Conservation (phyloP, 2,797 vertebrate genomes). For the Rhinatrema bivittatum region DNA sequence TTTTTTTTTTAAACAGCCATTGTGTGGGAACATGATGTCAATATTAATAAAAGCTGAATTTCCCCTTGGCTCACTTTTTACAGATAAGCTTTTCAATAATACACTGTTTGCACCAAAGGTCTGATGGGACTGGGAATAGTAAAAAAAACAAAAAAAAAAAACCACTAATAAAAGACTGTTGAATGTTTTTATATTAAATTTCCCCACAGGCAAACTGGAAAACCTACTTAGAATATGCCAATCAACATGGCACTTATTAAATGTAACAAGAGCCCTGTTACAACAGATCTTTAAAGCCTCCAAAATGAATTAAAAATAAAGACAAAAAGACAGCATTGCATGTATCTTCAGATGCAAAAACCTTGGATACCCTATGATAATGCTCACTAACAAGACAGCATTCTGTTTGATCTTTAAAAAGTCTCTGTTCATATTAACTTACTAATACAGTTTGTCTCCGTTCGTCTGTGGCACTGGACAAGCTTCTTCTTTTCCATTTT, state of each 20-base stretch:
- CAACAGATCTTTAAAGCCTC: constrained; percentile 65
- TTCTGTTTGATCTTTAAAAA: constrained; percentile 47
- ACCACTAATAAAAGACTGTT: constrained; percentile 76
- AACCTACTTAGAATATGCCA: constrained; percentile 69
- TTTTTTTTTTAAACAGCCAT: constrained; percentile 68
- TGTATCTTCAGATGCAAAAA: constrained; percentile 48
- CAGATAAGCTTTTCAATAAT: constrained; percentile 76
- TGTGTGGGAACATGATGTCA: constrained; percentile 71
- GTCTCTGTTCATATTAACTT: constrained; percentile 18
- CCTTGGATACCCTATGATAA: constrained; percentile 43
- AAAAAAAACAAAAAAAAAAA: constrained; percentile 75
- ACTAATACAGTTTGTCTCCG: no score
- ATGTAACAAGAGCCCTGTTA: constrained; percentile 72
- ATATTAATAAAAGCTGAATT: constrained; percentile 75
- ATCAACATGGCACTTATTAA: constrained; percentile 73
- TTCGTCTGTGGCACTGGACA: no score
- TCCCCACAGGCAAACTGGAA: constrained; percentile 73
- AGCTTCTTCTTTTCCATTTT: no score
- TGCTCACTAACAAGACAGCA: constrained; percentile 23
- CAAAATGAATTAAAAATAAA: constrained; percentile 64
- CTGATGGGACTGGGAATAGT: constrained; percentile 73
- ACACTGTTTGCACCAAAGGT: constrained; percentile 70
- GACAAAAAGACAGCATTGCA: constrained; percentile 58
- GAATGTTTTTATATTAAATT: constrained; percentile 75
- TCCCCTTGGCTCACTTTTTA: constrained; percentile 71